Percentiles rank a stretch among this genome's conserved stretches.
Conservation (phyloP, 2,888 invertebrate species). For the Ligdia adustata region DNA sequence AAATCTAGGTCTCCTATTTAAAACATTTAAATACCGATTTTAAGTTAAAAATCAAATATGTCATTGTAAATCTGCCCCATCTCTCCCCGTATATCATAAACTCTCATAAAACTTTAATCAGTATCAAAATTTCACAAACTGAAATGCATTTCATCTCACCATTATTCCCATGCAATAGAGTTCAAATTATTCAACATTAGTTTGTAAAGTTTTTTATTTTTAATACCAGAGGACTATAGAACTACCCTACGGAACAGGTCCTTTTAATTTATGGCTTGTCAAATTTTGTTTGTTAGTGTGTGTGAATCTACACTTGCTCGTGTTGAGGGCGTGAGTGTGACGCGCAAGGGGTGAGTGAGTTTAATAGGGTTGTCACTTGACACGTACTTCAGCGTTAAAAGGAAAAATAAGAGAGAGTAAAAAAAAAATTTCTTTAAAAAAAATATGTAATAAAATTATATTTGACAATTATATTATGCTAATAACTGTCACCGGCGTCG, state of each 20-base stretch:
- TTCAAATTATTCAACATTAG: not conserved
- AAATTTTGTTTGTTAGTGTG: constrained; percentile 51
- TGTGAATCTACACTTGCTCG: constrained; percentile 60
- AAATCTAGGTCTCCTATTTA: too few relatives aligned
- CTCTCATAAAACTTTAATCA: constrained; percentile 5
- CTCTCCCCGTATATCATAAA: constrained; percentile 6
- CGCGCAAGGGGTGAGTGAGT: constrained; percentile 69
- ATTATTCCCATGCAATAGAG: not conserved
- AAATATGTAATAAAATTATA: too few relatives aligned
- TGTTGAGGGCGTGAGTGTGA: constrained; percentile 58
- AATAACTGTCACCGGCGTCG: too few relatives aligned
- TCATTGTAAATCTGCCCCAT: not conserved
- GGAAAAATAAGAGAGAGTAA: too few relatives aligned
- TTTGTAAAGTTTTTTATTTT: constrained; percentile 13
- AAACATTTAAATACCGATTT: too few relatives aligned
- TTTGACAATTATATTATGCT: too few relatives aligned
- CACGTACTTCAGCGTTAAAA: too few relatives aligned
- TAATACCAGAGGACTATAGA: constrained; percentile 64
- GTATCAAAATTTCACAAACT: not conserved
- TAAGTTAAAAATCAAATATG: too few relatives aligned
- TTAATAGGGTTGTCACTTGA: constrained; percentile 59
- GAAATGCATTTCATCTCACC: not conserved
- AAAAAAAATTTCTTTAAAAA: too few relatives aligned
- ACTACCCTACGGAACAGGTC: constrained; percentile 73
- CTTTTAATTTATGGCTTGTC: constrained; percentile 77